Conservation (phyloP, 2,113 vertebrate genomes). For the Ornithorhynchus anatinus region DNA sequence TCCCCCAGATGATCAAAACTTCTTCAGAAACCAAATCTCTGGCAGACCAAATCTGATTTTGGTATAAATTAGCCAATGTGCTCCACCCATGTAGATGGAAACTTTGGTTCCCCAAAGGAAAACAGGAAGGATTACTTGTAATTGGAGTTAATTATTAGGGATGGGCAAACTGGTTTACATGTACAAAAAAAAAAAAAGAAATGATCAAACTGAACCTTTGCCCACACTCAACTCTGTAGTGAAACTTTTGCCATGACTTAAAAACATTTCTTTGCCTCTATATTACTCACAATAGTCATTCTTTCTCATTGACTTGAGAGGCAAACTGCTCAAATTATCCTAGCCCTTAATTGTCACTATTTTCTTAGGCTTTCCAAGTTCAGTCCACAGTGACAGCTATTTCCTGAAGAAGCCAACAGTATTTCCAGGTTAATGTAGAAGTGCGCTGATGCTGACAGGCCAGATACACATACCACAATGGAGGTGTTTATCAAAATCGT, state of each 20-base stretch:
- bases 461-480: no score
- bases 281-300: background rate
- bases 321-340: background rate
- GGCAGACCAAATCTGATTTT: conserved; percentile 45
- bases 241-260: background rate
- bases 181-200: background rate
- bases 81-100: conserved; percentile 29
- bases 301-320: background rate
- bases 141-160: background rate
- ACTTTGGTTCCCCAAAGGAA: conserved; percentile 27
- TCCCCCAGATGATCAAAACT: background rate
- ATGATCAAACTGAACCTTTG: background rate
- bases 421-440: no score
- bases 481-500: no score
- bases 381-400: background rate
- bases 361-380: background rate
- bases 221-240: background rate
- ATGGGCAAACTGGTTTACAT: background rate
- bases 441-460: no score
- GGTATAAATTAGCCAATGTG: conserved; percentile 39
- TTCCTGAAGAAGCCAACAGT: background rate
- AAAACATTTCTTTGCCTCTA: background rate
- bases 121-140: conserved; percentile 27
- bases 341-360: background rate
- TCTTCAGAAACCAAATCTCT: conserved; percentile 30